These are phyloP conservation scores for Actinernus sp. DNA, from an alignment of 92 coral and sea anemone species.

Conservation along the genomic window DNA sequence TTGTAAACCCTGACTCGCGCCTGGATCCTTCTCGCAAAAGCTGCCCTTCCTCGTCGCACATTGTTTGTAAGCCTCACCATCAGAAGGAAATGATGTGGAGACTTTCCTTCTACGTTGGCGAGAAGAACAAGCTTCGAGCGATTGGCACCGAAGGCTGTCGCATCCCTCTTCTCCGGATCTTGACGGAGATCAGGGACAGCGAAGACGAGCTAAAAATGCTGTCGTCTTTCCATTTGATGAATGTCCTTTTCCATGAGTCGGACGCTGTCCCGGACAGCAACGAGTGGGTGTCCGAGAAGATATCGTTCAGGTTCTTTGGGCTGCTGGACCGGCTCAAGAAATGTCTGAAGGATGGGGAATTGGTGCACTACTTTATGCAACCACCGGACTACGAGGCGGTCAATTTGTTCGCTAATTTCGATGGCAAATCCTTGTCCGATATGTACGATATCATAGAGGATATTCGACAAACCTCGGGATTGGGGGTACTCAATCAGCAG, in stretches of 20 bases:
- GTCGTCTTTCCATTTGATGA: slow-evolving; percentile 94
- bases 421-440: slow-evolving; percentile 92
- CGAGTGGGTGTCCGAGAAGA: slow-evolving; percentile 90
- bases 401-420: slow-evolving; percentile 87
- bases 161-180: slow-evolving; percentile 86
- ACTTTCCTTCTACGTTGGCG: slow-evolving; percentile 90
- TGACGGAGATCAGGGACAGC: slow-evolving; percentile 95
- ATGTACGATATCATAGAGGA: slow-evolving; percentile 90
- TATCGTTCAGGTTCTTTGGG: slow-evolving; percentile 79
- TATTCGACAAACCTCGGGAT: slow-evolving; percentile 71
- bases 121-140: slow-evolving; percentile 95
- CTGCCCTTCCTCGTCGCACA: slow-evolving; percentile 97
- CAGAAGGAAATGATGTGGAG: slow-evolving; percentile 93
- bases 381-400: slow-evolving; percentile 96
- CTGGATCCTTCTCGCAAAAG: slow-evolving; percentile 87
- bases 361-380: slow-evolving; percentile 96
- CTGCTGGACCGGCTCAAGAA: slow-evolving; percentile 69
- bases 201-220: slow-evolving; percentile 88
- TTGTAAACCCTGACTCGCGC: slow-evolving; percentile 97
- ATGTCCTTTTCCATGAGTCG: slow-evolving; percentile 91
- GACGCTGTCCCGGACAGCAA: slow-evolving; percentile 80
- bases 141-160: slow-evolving; percentile 95
- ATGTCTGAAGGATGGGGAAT: slow-evolving; percentile 77
- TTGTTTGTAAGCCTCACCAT: slow-evolving; percentile 77
- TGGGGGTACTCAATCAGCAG: slow-evolving; percentile 73